Evolutionary conservation across 2,888 invertebrate species (phyloP).

Genomic region (Ophraella communa): DNA sequence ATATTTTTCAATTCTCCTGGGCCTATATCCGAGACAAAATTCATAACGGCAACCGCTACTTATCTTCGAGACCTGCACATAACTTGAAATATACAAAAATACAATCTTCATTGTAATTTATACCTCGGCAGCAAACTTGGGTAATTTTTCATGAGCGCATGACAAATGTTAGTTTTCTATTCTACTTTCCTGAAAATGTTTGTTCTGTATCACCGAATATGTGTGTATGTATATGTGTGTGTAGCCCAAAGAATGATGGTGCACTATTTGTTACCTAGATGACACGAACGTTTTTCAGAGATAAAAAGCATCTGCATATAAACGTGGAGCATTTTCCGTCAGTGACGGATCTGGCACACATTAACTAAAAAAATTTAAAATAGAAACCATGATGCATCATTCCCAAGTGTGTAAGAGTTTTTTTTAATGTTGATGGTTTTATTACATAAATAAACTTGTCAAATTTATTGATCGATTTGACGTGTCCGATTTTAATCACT

Average conservation of each 20-base stretch:
- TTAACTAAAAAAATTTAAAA: background rate
- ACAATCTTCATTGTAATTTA: constrained; percentile 37
- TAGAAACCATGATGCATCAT: background rate
- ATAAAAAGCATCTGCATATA: constrained; percentile 24
- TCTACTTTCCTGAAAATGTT: constrained; percentile 32
- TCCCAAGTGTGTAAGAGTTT: no score
- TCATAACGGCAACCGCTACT: constrained; percentile 17
- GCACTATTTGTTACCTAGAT: constrained; percentile 28
- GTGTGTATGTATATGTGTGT: constrained; percentile 26
- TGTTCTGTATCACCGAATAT: constrained; percentile 31
- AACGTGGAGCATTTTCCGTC: background rate
- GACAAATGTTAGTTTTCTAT: constrained; percentile 38
- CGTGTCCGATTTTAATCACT: no score
- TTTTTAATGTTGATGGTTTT: no score
- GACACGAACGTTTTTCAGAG: constrained; percentile 17
- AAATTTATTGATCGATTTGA: no score
- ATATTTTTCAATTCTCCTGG: background rate
- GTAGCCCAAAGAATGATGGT: constrained; percentile 27
- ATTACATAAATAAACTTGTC: no score
- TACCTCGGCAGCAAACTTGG: constrained; percentile 30
- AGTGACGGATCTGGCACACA: background rate
- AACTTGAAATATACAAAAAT: constrained; percentile 35
- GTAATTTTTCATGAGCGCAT: constrained; percentile 34
- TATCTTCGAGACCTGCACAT: constrained; percentile 26
- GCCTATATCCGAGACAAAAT: constrained; percentile 8